phyloP scores from a whole-genome alignment of 2,797 vertebrate species.

The Mastacembelus armatus region DNA sequence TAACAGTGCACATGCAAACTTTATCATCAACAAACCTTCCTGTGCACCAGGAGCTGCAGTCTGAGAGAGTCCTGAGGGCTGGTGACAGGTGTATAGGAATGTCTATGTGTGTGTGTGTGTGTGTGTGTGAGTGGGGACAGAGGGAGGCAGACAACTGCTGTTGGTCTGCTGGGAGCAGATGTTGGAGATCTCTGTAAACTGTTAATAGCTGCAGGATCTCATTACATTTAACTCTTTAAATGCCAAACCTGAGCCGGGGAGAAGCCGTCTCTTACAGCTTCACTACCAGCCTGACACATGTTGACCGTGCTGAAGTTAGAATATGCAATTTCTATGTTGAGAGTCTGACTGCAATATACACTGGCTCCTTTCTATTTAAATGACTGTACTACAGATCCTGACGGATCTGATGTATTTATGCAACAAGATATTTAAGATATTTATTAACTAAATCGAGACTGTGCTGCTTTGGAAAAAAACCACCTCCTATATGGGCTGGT shows the following conservation, averaged over 20 bases:
- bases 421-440: no score
- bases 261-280: constrained; percentile 12
- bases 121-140: constrained; percentile 59
- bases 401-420: neutral
- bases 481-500: no score
- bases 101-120: constrained; percentile 25
- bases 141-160: constrained; percentile 78
- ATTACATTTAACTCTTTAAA: constrained; percentile 82
- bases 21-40: constrained; percentile 28
- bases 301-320: constrained; percentile 6
- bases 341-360: neutral
- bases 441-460: neutral
- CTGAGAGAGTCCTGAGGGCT: constrained; percentile 56
- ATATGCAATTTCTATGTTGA: neutral
- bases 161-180: constrained; percentile 82
- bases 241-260: constrained; percentile 38
- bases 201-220: constrained; percentile 83
- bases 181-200: constrained; percentile 83
- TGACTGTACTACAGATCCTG: neutral
- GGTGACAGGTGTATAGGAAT: constrained; percentile 69
- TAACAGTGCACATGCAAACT: constrained; percentile 9
- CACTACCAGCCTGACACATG: neutral
- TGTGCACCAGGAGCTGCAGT: no score
- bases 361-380: neutral
- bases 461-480: neutral